Evolutionary conservation across 2,113 vertebrate genomes (phyloP).

Genomic region (Pterophyllum scalare): DNA sequence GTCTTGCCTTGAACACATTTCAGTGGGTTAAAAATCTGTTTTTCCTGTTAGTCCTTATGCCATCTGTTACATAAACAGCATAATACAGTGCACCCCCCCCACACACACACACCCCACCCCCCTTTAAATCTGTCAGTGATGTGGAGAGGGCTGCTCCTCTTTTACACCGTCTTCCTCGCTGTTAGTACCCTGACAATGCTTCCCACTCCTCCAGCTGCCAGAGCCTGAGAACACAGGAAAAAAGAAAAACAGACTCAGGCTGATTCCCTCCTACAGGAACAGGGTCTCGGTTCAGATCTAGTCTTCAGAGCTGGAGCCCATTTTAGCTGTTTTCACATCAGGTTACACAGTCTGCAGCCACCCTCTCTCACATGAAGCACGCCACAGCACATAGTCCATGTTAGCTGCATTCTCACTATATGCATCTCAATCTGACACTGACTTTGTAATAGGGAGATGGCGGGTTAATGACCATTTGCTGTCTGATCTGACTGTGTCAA

Average conservation of each 20-base stretch:
- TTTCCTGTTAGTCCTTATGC: constrained; percentile 40
- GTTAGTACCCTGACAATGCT: constrained; percentile 96
- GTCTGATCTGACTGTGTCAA: no score
- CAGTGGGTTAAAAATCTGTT: constrained; percentile 22
- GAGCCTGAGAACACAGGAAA: constrained; percentile 81
- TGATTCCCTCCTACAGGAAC: no score
- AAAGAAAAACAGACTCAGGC: not conserved
- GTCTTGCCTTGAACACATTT: not conserved
- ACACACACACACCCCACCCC: not conserved
- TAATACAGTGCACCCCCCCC: not conserved
- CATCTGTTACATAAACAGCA: constrained; percentile 51
- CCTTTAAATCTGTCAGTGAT: not conserved
- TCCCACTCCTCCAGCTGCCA: constrained; percentile 94
- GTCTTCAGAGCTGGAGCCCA: no score
- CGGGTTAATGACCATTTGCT: no score
- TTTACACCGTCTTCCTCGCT: constrained; percentile 94
- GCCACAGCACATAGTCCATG: no score
- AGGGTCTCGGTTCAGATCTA: no score
- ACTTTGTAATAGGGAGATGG: no score
- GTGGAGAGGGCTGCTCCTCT: constrained; percentile 22
- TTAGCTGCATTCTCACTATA: no score
- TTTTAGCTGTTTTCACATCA: no score
- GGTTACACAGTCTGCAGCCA: no score
- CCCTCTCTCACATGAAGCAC: no score
- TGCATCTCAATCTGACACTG: no score